phyloP scores from a whole-genome alignment of 2,888 invertebrate genomes.

The Spisula subtruncata region DNA sequence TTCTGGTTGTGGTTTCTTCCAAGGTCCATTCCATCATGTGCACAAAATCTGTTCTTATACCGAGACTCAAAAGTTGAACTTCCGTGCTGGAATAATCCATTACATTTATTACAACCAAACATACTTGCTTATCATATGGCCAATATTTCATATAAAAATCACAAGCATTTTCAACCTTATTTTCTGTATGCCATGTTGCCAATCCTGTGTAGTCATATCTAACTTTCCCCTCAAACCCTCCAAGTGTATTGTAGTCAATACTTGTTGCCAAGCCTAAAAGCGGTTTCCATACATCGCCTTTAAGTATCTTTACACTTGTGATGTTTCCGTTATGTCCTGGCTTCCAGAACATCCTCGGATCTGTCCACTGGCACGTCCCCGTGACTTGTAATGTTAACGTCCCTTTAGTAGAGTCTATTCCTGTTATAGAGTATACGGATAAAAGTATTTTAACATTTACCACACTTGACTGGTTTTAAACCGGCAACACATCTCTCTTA shows the following conservation, averaged over 20 bases:
- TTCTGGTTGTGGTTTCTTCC: not conserved
- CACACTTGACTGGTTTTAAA: not conserved
- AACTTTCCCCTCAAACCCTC: not conserved
- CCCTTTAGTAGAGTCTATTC: not conserved
- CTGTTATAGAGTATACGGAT: not conserved
- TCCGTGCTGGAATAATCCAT: not conserved
- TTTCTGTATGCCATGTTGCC: not conserved
- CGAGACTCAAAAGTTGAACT: not conserved
- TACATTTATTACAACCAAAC: not conserved
- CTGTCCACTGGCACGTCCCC: not conserved
- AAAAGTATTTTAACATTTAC: not conserved
- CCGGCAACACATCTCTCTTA: not conserved
- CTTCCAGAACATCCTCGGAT: not conserved
- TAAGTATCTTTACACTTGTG: not conserved
- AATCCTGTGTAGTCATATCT: not conserved
- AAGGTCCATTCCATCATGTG: not conserved
- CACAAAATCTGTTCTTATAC: not conserved
- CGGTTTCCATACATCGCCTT: not conserved
- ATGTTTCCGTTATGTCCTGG: not conserved
- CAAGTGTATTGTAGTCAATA: not conserved
- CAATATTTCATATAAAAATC: not conserved
- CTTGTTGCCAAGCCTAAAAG: not conserved
- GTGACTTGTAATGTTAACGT: not conserved
- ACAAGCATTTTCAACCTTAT: not conserved
- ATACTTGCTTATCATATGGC: constrained; percentile 4